These are phyloP conservation scores for Eurytoma californica DNA, from an alignment of 2,888 invertebrate species.

Conservation along the genomic window DNA sequence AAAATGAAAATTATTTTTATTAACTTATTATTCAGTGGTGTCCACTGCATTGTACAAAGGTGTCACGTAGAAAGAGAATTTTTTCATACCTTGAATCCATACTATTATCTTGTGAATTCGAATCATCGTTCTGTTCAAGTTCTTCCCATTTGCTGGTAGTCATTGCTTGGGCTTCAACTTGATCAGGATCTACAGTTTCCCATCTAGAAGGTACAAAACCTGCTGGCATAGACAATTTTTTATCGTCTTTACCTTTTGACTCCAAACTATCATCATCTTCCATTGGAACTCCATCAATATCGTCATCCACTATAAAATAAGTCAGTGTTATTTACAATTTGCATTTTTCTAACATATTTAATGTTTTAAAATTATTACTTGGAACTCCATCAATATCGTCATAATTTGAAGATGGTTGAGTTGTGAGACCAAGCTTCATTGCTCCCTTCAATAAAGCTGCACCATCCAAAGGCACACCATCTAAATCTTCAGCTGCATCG, in stretches of 20 bases:
- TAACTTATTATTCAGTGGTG: neutral
- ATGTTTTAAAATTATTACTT: constrained; percentile 69
- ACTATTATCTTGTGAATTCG: constrained; percentile 74
- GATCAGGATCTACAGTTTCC: constrained; percentile 95
- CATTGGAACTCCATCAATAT: constrained; percentile 85
- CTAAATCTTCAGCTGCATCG: constrained; percentile 77
- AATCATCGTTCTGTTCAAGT: constrained; percentile 78
- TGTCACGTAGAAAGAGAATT: neutral
- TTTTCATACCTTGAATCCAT: constrained; percentile 72
- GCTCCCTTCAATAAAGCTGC: constrained; percentile 87
- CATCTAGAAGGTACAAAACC: constrained; percentile 95
- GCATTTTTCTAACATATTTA: constrained; percentile 1
- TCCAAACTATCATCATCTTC: constrained; percentile 66
- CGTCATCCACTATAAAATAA: constrained; percentile 80
- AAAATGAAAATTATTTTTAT: neutral
- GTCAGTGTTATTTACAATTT: neutral
- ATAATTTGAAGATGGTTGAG: constrained; percentile 73
- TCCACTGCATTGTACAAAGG: neutral
- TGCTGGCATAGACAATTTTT: constrained; percentile 76
- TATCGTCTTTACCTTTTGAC: constrained; percentile 68
- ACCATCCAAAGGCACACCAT: constrained; percentile 85
- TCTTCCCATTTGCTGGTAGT: constrained; percentile 93
- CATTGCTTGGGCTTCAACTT: constrained; percentile 88
- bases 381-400: constrained; percentile 85
- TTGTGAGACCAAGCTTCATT: constrained; percentile 76